phyloP scores from a whole-genome alignment of 1,140 invertebrate species.

The Bemisia tabaci region DNA sequence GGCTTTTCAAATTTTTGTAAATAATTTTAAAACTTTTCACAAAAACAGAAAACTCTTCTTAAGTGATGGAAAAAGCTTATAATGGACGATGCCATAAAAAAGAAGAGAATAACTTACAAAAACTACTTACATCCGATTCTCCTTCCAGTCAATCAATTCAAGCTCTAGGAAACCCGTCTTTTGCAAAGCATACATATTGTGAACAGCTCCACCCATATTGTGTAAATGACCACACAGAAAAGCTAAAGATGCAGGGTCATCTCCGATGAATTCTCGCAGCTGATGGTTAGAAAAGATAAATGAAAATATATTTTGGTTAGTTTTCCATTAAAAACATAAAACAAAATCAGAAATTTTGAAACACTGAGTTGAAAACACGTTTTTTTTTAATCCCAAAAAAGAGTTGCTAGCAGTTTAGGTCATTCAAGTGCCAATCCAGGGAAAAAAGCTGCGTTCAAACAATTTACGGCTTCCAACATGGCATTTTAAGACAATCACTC shows the following conservation, averaged over 20 bases:
- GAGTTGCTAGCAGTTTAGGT: too few relatives aligned
- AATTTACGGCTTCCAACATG: too few relatives aligned
- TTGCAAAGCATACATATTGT: constrained; percentile 77
- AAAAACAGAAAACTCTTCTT: background rate
- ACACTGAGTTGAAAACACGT: too few relatives aligned
- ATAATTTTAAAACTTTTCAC: background rate
- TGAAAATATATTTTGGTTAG: background rate
- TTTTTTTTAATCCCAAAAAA: too few relatives aligned
- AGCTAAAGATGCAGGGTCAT: constrained; percentile 37
- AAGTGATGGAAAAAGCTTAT: too few relatives aligned
- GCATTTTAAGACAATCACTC: too few relatives aligned
- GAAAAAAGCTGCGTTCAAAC: too few relatives aligned
- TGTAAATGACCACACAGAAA: constrained; percentile 93
- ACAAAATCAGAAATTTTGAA: too few relatives aligned
- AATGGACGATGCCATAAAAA: too few relatives aligned
- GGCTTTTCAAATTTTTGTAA: background rate
- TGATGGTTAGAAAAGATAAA: constrained; percentile 4
- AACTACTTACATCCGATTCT: constrained; percentile 73
- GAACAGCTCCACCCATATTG: constrained; percentile 58
- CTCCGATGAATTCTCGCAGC: constrained; percentile 36
- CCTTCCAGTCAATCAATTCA: constrained; percentile 89
- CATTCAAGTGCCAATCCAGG: too few relatives aligned
- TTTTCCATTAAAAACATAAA: background rate
- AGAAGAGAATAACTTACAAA: too few relatives aligned
- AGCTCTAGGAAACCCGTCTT: constrained; percentile 72